Base-by-base conservation (phyloP, 2,113 vertebrate genomes). In the Gobiocypris rarus region DNA sequence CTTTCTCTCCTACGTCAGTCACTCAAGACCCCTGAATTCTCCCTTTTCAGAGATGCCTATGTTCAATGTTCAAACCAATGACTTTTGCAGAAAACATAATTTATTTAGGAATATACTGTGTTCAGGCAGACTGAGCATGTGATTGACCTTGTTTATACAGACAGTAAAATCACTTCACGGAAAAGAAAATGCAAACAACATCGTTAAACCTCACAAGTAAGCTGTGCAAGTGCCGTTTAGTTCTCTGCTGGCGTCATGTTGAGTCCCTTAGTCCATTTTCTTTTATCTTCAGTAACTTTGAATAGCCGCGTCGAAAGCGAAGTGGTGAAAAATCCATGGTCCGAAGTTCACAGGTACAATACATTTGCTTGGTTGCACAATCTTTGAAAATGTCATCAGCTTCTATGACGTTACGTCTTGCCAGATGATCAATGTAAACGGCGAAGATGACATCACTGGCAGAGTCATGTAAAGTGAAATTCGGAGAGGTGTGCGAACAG, bases 21-120 rank as follows among this genome's bases (percentile, higher is more conserved):
- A 48, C 41, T 17, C 34, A 8, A 5, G 26, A 54, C 31, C 28
- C 15, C 5, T 54, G 9, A 34, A 28, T 3, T 10, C 17, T 34
- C 41, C 50, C 14, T 75, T 31, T 28, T 61, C 38, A n/a, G 52
- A 77, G 22, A 71, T 10, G 38, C 1, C 22, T 10, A 15, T 59
- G 41, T 58, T 77, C 75, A 77, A 59, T 77, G 75, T 59, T 77
- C 54, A 77, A 77, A 43, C 54, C 67, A 56, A 6, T 15, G 34
- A 11, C 22, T 52, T 38, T 63, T 69, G 63, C 74, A 65, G 93
- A 92, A 93, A 94, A 94, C 93, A 94, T 93, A 91, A 93, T 93
- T 93, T 94, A 93, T 93, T 93, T 94, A 88, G 92, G 93, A 94
- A 94, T 90, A 91, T 92, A 91, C 90, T 89, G 91, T 92, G 92